Conservation (phyloP, 2,888 invertebrate genomes). For the Coelinius sp. region DNA sequence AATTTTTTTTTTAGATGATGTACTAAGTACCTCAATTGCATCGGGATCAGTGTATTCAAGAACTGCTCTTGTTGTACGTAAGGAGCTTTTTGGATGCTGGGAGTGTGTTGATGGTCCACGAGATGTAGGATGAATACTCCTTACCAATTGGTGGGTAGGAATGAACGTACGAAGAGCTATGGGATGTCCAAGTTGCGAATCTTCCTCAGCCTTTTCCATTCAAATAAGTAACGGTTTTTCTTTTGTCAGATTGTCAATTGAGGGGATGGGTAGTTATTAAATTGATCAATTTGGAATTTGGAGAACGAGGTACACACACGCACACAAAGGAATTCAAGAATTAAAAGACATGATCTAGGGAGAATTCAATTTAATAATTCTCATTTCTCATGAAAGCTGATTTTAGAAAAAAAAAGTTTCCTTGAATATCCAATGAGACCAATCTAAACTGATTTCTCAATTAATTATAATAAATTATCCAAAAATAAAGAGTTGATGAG, state of each 20-base stretch:
- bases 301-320: not conserved
- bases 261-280: not conserved
- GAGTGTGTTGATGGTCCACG: constrained; percentile 37
- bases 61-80: constrained; percentile 32
- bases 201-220: constrained; percentile 36
- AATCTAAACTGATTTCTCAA: no score
- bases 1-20: not conserved
- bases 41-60: constrained; percentile 35
- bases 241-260: constrained; percentile 4
- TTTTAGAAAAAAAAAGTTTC: not conserved
- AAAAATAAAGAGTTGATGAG: no score
- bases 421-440: no score
- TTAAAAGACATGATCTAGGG: not conserved
- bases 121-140: constrained; percentile 15
- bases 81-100: constrained; percentile 23
- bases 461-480: no score
- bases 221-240: constrained; percentile 29
- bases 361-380: no score
- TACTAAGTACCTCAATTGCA: constrained; percentile 15
- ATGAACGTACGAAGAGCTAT: constrained; percentile 41
- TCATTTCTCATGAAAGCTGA: not conserved
- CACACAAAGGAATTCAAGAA: not conserved
- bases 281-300: not conserved
- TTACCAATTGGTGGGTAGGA: constrained; percentile 37
- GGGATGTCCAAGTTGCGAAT: constrained; percentile 35